Evolutionary conservation across 2,797 vertebrate species (phyloP), one percentile per base, ranked within the genome.

Genomic region (Coregonus sp.): DNA sequence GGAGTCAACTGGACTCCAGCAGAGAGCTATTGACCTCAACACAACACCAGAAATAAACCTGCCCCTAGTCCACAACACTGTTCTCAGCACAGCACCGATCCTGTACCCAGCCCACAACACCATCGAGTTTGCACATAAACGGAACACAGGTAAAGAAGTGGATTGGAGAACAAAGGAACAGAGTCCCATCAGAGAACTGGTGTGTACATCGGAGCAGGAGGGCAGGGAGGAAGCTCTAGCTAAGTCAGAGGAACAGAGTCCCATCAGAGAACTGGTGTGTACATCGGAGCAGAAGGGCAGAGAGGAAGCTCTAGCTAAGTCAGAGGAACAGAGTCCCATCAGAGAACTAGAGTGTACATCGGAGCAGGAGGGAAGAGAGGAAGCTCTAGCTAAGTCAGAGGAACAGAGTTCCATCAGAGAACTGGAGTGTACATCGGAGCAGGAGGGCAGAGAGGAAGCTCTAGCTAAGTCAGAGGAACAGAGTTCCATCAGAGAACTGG

Each of bases 1-100:
- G 16, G 78, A 85, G 63, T 51, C 71, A 29, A 74, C 78, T 54
- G 54, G 61, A 50, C 72, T 82, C 25, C 85, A 77, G 75, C 81
- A 73, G 6, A 75, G 59, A 9, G 20, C 7, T 18, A 20, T 61
- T 16, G 4, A 61, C 59, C 20, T 61, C 59, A 61, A 20, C 59
- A 61, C 20, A 61, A 20, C 37, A 5, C 31, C 40, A 4, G 11
- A 25, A 11, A 5, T 63, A 6, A 6, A 5, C 11, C 59, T 25
- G n/a, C 59, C 25, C 20, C 25, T 29, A 7, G 29, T 5, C 29
- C 61, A 63, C 12, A 37, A 16, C 11, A 33, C 79, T 40, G 70
- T 79, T 74, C 67, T 75, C 25, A 69, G 76, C 7, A 4, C 16
- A 37, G 25, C 37, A 5, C 29, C 35, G 20, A 54, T 50, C 20